Evolutionary conservation across 2,113 vertebrate genomes (phyloP), one percentile per base, ranked within the genome.

Genomic region (Cebidichthys violaceus): DNA sequence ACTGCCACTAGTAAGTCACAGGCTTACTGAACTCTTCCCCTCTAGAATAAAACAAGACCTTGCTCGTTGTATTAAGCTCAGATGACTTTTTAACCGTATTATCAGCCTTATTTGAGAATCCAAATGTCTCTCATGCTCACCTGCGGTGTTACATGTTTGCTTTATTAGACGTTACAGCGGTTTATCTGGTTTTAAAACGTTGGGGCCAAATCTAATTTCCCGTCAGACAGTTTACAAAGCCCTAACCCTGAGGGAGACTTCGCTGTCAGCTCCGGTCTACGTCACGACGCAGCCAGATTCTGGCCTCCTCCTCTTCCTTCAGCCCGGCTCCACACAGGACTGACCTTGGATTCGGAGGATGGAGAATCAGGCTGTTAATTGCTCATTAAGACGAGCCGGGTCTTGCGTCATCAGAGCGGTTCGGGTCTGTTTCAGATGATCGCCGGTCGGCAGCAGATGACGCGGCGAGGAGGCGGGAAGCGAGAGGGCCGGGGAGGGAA

Each of bases 331-430:
- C 59, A 31, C 37, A 57, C 57, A 22, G 47, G 43, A 1, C 29
- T 13, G 64, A 79, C 64, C 69, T 69, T 60, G 75, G 41, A 20
- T 60, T 20, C 45, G 20, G 6, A 50, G 17, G 45, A 4, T 2
- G 9, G n/a, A 60, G 73, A 70, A 87, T 84, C 66, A 55, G 17
- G 55, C 22, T 0, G 27, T 2, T 87, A 70, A 84, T 84, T 78
- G 59, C 41, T 81, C 62, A 78, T 84, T 66, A 84, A 41, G 27
- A 62, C 2, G 39, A 73, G 77, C 1, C 39, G 6, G 61, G 54
- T 79, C 65, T 31, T 41, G 59, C 33, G 59, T 81, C 68, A 76
- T 72, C 17, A 31, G 66, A 45, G 59, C 22, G 60, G 31, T 18
- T 57, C 9, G 17, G 17, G 29, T 5, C 14, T 9, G 59, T 61